Evolutionary conservation across 2,113 vertebrate species (phyloP).

Genomic region (Gobio gobio): DNA sequence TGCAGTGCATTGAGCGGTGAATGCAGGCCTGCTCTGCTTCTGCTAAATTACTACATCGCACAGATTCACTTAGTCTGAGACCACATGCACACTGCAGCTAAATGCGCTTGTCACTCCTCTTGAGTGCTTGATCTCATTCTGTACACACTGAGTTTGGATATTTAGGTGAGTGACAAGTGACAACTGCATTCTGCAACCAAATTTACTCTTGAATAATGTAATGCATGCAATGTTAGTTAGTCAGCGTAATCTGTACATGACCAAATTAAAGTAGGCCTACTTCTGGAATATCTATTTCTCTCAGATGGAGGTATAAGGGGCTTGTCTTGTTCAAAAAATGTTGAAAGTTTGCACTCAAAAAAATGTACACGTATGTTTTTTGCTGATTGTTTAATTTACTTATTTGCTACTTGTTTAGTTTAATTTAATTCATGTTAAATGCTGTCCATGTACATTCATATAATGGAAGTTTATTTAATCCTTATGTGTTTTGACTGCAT

Average conservation of each 20-base stretch:
- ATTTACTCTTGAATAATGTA: neutral
- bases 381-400: neutral
- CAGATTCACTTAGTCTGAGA: constrained; percentile 18
- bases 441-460: neutral
- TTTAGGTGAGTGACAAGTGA: neutral
- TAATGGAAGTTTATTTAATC: neutral
- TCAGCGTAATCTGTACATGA: neutral
- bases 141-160: neutral
- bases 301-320: neutral
- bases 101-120: neutral
- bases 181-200: neutral
- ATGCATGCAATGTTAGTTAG: neutral
- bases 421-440: no score
- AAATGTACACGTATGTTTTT: neutral
- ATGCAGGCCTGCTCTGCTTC: neutral
- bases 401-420: no score
- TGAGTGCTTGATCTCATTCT: neutral
- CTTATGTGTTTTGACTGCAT: neutral
- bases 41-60: neutral
- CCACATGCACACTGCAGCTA: constrained; percentile 4
- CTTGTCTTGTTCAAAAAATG: neutral
- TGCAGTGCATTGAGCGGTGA: neutral
- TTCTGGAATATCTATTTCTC: neutral
- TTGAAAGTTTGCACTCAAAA: neutral
- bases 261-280: neutral